Percentiles rank a stretch among this genome's conserved stretches.
These are phyloP conservation scores for Trachelipus rathkii DNA, from an alignment of 1,140 invertebrate species.

Conservation along the genomic window DNA sequence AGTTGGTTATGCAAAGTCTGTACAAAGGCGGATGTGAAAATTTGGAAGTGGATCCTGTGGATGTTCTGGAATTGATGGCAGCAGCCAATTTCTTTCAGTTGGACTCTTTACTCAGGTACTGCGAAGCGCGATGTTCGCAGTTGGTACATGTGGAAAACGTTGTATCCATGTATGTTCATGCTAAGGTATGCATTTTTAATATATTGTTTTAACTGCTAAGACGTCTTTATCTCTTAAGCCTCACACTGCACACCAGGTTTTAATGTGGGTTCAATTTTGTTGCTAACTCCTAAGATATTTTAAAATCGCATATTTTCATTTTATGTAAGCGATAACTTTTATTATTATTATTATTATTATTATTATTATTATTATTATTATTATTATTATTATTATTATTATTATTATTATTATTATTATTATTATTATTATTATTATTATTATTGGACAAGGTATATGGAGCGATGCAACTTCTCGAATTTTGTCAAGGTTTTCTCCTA, in stretches of 20 bases:
- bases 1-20: conserved; percentile 89
- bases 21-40: conserved; percentile 75
- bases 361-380: too few relatives aligned
- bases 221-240: too few relatives aligned
- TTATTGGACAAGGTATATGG: conserved; percentile 69
- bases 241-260: too few relatives aligned
- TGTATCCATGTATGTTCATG: conserved; percentile 87
- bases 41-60: conserved; percentile 68
- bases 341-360: background rate
- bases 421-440: too few relatives aligned
- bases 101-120: conserved; percentile 75
- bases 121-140: conserved; percentile 75
- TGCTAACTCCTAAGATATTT: too few relatives aligned
- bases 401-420: background rate
- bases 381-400: too few relatives aligned
- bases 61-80: conserved; percentile 82
- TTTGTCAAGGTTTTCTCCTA: conserved; percentile 82
- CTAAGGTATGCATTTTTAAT: conserved; percentile 63
- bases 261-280: too few relatives aligned
- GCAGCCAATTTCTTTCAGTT: conserved; percentile 88
- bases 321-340: too few relatives aligned
- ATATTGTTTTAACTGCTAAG: too few relatives aligned
- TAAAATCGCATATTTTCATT: too few relatives aligned
- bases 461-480: conserved; percentile 76
- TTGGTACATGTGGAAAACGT: conserved; percentile 82